Evolutionary conservation across 2,888 invertebrate species (phyloP), one percentile per base, ranked within the genome.

Genomic region (Nomada lathburiana): DNA sequence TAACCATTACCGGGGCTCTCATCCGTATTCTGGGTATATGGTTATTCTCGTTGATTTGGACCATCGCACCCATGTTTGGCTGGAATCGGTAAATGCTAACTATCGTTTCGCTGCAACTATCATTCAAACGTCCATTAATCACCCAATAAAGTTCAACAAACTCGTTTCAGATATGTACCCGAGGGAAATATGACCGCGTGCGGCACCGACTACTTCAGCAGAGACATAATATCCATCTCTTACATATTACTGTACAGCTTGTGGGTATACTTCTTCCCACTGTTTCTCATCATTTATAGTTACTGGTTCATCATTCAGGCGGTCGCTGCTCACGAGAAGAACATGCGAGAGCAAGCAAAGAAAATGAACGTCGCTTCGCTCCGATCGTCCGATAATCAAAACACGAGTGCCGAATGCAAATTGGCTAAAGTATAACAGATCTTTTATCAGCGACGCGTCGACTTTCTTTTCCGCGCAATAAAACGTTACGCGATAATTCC

Each of bases 141-240:
- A n/a, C 3, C 2, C 36, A 67, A 18, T 26, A 47, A 64, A 36
- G 36, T 23, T 1, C 23, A 64, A 26, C 16, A 11, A 20, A n/a
- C 7, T 29, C 11, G 5, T 29, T 52, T 62, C 93, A 97, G 97
- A 93, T 98, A 98, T 93, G 98, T 98, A 65, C 98, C 98, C 11
- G 98, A 98, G 94, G 98, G 98, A 81, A 98, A 98, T 94, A 97
- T 98, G 96, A 98, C 98, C 62, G 97, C 98, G 52, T 98, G 98
- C 92, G 98, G 98, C 76, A 98, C 98, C 74, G 98, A 98, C 94
- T 98, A 98, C 93, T 95, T 98, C 88, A 95, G 94, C 94, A 96
- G 96, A 94, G 96, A 96, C 84, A 96, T 96, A 96, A 90, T 96
- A 86, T 97, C 97, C 94, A 95, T 96, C 87, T 97, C 97, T 91